A percentile compares a stretch with the other conserved stretches of the same genome.
Evolutionary conservation across 2,797 vertebrate species (phyloP).

Genomic region (Crocodylus rhombifer): DNA sequence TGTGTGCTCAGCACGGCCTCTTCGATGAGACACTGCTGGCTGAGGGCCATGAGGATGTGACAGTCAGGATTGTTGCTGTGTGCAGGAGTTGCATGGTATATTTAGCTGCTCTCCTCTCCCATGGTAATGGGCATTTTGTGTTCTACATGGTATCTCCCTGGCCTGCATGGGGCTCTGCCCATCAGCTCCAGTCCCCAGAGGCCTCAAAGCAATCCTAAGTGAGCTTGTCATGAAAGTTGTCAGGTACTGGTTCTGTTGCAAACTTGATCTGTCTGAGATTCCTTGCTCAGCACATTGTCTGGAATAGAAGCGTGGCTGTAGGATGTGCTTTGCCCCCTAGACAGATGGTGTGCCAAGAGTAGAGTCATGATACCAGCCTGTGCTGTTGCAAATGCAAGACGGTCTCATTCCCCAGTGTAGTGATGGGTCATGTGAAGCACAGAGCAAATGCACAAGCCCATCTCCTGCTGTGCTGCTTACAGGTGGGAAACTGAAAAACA

Average conservation of each 20-base stretch:
- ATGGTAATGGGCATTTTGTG: fast-evolving
- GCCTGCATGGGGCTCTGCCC: not conserved
- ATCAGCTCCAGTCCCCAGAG: fast-evolving
- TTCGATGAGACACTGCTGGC: not conserved
- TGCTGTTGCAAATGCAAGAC: not conserved
- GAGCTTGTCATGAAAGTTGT: not conserved
- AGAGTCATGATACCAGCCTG: not conserved
- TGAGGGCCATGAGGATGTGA: fast-evolving
- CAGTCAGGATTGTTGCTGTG: not conserved
- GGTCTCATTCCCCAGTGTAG: fast-evolving
- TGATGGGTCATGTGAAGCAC: fast-evolving
- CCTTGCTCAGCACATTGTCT: not conserved
- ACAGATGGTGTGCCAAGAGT: not conserved
- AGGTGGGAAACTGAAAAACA: fast-evolving
- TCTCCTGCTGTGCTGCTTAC: fast-evolving
- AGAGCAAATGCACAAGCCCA: not conserved
- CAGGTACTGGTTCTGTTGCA: fast-evolving
- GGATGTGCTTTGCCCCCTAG: fast-evolving
- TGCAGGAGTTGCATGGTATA: fast-evolving
- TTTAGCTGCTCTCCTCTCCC: not conserved
- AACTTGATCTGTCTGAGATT: not conserved
- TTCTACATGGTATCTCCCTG: fast-evolving
- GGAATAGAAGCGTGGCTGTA: not conserved
- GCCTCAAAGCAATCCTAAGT: not conserved
- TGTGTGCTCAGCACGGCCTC: not conserved